A percentile compares a stretch with the other conserved stretches of the same genome.
Conservation (phyloP, 2,113 vertebrate genomes). For the Emberiza fucata region DNA sequence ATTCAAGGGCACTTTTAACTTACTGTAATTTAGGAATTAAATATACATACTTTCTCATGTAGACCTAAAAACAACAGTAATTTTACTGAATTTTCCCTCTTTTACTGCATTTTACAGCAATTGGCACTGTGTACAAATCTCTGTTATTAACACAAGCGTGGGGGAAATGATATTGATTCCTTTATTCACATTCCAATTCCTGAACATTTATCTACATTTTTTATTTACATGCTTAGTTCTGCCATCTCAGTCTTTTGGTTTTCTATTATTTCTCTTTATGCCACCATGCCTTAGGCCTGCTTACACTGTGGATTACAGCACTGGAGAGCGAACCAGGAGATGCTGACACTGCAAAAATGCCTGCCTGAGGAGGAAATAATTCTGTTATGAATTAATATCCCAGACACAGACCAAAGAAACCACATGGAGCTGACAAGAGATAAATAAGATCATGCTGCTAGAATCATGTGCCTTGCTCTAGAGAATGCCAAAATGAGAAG, state of each 20-base stretch:
- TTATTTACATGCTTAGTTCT: not conserved
- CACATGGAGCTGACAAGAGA: constrained; percentile 28
- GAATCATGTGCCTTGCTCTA: not conserved
- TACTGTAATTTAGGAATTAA: not conserved
- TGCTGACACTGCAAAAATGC: constrained; percentile 39
- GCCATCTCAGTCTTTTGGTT: not conserved
- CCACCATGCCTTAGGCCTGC: not conserved
- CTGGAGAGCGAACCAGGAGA: not conserved
- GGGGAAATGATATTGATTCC: not conserved
- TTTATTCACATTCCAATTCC: not conserved
- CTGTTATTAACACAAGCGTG: not conserved
- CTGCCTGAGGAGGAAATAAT: constrained; percentile 8
- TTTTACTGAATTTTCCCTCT: not conserved
- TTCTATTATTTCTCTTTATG: not conserved
- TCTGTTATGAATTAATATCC: constrained; percentile 48
- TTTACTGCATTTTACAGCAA: not conserved
- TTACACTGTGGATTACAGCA: not conserved
- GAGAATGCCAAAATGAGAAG: constrained; percentile 33
- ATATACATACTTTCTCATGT: not conserved
- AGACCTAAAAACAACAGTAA: not conserved
- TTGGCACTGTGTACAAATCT: not conserved
- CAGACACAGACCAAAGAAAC: constrained; percentile 11
- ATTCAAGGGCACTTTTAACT: not conserved
- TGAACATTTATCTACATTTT: not conserved
- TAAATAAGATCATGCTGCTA: constrained; percentile 30